Conservation (phyloP, 2,888 invertebrate species). For the Yponomeuta plumbellus region DNA sequence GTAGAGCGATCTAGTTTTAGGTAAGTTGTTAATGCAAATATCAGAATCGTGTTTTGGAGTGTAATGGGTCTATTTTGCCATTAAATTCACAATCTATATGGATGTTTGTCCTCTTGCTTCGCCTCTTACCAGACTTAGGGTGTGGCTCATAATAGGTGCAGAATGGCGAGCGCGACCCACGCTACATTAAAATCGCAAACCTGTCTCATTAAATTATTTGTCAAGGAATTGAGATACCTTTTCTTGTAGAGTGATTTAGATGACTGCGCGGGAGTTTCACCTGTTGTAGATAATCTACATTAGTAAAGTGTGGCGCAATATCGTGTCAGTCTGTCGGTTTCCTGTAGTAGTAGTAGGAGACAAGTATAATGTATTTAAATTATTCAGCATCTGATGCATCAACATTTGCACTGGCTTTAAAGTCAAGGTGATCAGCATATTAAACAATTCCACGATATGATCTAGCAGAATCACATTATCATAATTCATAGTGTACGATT, state of each 20-base stretch:
- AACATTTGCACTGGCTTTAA: not conserved
- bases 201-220: constrained; percentile 53
- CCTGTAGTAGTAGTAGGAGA: not conserved
- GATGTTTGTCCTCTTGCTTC: constrained; percentile 39
- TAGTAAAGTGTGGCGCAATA: constrained; percentile 1
- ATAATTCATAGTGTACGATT: not conserved
- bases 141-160: constrained; percentile 42
- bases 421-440: constrained; percentile 1
- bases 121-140: constrained; percentile 37
- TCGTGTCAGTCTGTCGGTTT: not conserved
- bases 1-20: constrained; percentile 48
- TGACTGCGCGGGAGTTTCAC: constrained; percentile 10
- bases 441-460: not conserved
- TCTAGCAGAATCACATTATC: not conserved
- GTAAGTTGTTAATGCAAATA: constrained; percentile 55
- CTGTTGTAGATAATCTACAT: not conserved
- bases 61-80: constrained; percentile 45
- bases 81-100: constrained; percentile 51
- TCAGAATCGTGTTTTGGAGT: constrained; percentile 36
- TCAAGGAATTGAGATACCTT: constrained; percentile 33
- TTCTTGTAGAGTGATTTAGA: constrained; percentile 46
- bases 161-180: constrained; percentile 52
- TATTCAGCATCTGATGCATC: not conserved
- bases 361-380: not conserved
- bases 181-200: constrained; percentile 47